Percentiles rank a stretch among this genome's conserved stretches.
Conservation (phyloP, 2,888 invertebrate species). For the Nymphalis polychloros region DNA sequence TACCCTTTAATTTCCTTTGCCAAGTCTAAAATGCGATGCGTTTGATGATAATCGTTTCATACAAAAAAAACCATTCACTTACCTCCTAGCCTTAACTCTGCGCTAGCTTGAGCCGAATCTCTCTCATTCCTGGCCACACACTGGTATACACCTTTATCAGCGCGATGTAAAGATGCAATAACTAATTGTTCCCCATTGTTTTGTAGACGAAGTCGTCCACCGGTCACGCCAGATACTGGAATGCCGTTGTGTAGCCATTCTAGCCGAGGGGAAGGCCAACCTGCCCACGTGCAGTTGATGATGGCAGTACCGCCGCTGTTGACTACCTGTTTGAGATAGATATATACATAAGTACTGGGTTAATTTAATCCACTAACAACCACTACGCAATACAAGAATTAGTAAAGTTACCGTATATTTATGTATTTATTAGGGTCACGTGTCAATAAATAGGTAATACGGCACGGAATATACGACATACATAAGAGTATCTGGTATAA, state of each 20-base stretch:
- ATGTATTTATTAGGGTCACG: too few species aligned
- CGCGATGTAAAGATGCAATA: constrained; percentile 83
- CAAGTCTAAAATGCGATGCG: too few species aligned
- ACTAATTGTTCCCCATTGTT: constrained; percentile 67
- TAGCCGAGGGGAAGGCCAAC: constrained; percentile 86
- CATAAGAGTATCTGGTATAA: too few species aligned
- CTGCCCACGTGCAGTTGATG: constrained; percentile 92
- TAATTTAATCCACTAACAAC: neutral
- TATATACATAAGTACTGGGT: neutral
- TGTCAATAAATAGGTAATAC: too few species aligned
- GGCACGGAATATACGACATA: too few species aligned
- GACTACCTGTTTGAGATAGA: constrained; percentile 80
- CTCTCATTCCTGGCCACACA: constrained; percentile 90
- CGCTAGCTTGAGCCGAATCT: constrained; percentile 90
- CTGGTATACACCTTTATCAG: constrained; percentile 94
- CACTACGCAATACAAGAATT: too few species aligned
- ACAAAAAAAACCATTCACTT: constrained; percentile 14
- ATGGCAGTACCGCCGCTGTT: constrained; percentile 92
- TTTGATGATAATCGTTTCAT: too few species aligned
- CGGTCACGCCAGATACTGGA: constrained; percentile 78
- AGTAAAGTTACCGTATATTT: too few species aligned
- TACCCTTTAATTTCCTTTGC: too few species aligned
- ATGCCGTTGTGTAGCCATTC: constrained; percentile 90
- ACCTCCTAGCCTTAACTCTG: constrained; percentile 90
- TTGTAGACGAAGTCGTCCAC: constrained; percentile 63